Base-by-base conservation (phyloP, 2,797 vertebrate genomes). In the Pachyuromys duprasi region DNA sequence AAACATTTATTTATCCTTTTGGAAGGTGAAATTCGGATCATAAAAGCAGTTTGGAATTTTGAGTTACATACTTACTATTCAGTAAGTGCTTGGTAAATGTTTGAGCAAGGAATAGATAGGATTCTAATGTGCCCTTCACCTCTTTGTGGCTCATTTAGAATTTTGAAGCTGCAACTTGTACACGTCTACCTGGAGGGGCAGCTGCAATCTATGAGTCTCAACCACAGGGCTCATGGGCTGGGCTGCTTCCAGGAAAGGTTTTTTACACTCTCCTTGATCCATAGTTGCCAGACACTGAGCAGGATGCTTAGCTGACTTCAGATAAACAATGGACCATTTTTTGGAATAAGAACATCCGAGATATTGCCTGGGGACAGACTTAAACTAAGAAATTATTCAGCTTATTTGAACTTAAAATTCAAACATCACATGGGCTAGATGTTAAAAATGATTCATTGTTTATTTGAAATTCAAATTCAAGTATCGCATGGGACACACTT, bases 221-320 rank as follows among this genome's bases (percentile, higher is more conserved):
- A 3, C 0, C 3, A 8, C 33, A 11, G 13, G 36, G 26, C 20
- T 55, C 33, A 36, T 1, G 2, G 8, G 0, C 22, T 0, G 8
- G 15, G 57, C 0, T 0, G 5, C 62, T 5, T 5, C 3, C 0
- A 5, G 26, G 0, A 24, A 18, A 6, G 3, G 3, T 0, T 0
- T 9, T 36, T 76, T 17, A 49, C 28, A 33, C 3, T n/a, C 1
- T 0, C 28, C 53, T 14, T 0, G 26, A 80, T 31, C 17, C 15
- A 78, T 13, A 3, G 20, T 60, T 49, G 11, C 93, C 60, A 20
- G 42, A 36, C 31, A 9, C 28, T 28, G 65, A 0, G 8, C 28
- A 65, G 76, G 53, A 26, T 2, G 8, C 39, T 26, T 20, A 4
- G 53, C 6, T 17, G 24, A 33, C 14, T n/a, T 67, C 80, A 84